phyloP scores from a whole-genome alignment of 2,888 invertebrate genomes.

The Oithona nana region DNA sequence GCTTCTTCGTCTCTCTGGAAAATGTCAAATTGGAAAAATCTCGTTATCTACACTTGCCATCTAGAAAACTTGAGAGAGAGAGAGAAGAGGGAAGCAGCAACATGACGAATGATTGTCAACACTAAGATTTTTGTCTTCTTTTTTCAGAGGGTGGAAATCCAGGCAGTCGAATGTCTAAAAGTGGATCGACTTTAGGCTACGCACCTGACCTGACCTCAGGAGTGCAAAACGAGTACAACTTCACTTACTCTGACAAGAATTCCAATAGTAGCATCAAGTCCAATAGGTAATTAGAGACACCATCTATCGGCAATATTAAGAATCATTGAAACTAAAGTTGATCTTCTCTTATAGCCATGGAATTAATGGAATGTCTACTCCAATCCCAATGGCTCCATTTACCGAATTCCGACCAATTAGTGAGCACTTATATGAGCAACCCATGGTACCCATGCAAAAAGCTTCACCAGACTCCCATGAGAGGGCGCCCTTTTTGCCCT shows the following conservation, averaged over 20 bases:
- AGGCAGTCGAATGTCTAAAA: too few relatives aligned
- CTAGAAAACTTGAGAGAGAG: too few relatives aligned
- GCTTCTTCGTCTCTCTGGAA: too few relatives aligned
- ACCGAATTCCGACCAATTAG: background rate
- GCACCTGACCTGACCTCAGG: conserved; percentile 20
- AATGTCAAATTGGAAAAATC: too few relatives aligned
- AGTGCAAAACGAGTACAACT: conserved; percentile 45
- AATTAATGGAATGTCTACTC: background rate
- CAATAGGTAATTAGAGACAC: too few relatives aligned
- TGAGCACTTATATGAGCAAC: conserved; percentile 15
- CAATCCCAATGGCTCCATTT: background rate
- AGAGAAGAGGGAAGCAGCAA: too few relatives aligned
- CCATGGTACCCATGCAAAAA: conserved; percentile 4
- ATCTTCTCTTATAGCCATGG: background rate
- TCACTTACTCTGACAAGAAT: conserved; percentile 45
- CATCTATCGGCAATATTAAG: too few relatives aligned
- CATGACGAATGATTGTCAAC: too few relatives aligned
- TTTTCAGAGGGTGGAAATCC: too few relatives aligned
- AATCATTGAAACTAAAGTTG: too few relatives aligned
- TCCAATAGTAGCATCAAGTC: conserved; percentile 24
- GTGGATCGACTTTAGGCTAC: conserved; percentile 15
- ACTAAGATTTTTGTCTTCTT: too few relatives aligned
- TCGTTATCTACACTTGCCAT: too few relatives aligned
- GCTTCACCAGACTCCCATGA: background rate
- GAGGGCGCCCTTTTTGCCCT: background rate